Percentiles rank a stretch among this genome's conserved stretches.
These are phyloP conservation scores for Synaphobranchus kaupii DNA, from an alignment of 2,797 vertebrate species.

Conservation along the genomic window DNA sequence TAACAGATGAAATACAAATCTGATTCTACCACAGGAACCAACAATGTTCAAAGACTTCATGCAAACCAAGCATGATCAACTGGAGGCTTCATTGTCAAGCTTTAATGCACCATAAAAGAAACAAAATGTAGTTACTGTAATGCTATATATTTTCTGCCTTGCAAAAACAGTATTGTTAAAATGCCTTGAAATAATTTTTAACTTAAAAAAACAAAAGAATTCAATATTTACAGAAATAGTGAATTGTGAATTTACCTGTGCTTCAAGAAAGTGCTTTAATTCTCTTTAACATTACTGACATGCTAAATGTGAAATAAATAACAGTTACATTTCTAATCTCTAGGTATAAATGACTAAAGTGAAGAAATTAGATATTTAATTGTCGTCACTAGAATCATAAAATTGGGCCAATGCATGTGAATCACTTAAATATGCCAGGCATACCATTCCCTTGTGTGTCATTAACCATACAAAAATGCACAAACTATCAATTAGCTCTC, in stretches of 20 bases:
- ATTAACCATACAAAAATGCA: background rate
- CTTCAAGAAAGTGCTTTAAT: background rate
- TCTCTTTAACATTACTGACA: background rate
- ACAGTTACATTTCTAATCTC: background rate
- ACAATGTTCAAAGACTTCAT: background rate
- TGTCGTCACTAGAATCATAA: background rate
- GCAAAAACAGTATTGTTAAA: background rate
- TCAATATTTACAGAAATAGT: too few species aligned
- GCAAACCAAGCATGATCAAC: background rate
- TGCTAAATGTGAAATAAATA: background rate
- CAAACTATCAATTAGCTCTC: constrained; percentile 17
- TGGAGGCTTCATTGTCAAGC: background rate
- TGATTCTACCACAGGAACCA: background rate
- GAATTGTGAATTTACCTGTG: too few species aligned
- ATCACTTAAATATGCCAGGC: background rate
- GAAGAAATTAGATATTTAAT: background rate
- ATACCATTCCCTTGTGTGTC: background rate
- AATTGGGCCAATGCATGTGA: background rate
- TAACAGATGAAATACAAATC: background rate
- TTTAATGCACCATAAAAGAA: background rate
- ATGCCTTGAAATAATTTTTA: background rate
- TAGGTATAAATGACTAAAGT: background rate
- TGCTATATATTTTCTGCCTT: too few species aligned
- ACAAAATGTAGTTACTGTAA: background rate
- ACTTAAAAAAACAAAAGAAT: too few species aligned